Conservation (phyloP, 2,113 vertebrate genomes). For the Poicephalus meyeri region DNA sequence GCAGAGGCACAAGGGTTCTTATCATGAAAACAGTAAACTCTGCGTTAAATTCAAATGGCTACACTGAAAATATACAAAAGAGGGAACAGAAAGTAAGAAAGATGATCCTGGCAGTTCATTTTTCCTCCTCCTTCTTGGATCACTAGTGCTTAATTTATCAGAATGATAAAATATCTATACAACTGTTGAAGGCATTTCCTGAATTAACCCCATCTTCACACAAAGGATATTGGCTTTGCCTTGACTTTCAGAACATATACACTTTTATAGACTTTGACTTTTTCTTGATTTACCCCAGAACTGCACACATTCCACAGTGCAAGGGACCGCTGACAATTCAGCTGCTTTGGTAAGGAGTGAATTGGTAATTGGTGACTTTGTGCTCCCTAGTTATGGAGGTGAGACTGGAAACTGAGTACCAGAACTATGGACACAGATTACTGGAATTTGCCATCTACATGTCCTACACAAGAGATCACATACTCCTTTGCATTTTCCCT, state of each 20-base stretch:
- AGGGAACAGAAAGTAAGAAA: neutral
- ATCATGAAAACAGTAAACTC: neutral
- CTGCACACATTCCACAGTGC: neutral
- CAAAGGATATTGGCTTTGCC: neutral
- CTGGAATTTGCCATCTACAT: neutral
- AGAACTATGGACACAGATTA: neutral
- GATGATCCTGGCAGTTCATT: neutral
- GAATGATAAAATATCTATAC: neutral
- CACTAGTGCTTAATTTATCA: neutral
- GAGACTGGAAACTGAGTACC: neutral
- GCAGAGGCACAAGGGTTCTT: neutral
- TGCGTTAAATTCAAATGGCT: neutral
- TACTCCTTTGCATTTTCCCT: neutral
- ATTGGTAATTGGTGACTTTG: neutral
- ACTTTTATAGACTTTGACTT: neutral
- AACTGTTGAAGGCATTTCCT: neutral
- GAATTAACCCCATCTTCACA: neutral
- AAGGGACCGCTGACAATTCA: neutral
- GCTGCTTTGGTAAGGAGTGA: neutral
- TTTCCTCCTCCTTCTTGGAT: neutral
- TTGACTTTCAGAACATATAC: neutral
- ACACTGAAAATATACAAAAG: neutral
- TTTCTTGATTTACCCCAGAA: neutral
- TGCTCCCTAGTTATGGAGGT: neutral
- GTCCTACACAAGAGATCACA: neutral